Percentiles rank a stretch among this genome's conserved stretches.
phyloP scores from a whole-genome alignment of 2,113 vertebrate species.

The Cyanistes caeruleus region DNA sequence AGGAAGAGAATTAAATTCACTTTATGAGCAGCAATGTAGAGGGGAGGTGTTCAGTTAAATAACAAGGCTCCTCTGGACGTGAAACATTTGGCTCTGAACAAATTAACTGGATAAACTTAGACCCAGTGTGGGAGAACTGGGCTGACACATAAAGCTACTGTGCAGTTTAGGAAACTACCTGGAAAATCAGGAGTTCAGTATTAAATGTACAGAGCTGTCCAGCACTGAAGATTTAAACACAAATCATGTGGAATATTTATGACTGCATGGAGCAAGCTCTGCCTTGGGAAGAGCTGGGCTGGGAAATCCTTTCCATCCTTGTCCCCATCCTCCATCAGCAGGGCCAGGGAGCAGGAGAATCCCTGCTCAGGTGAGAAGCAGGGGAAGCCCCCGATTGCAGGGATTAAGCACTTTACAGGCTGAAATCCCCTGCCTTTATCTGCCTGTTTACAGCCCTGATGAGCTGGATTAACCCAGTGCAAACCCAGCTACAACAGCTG shows the following conservation, averaged over 20 bases:
- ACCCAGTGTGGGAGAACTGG: neutral
- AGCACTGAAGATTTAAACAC: neutral
- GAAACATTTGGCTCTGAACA: neutral
- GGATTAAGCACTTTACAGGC: neutral
- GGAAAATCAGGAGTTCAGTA: neutral
- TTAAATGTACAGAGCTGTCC: neutral
- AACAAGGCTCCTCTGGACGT: neutral
- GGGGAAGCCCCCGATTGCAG: neutral
- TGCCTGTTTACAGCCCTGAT: neutral
- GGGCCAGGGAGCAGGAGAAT: neutral
- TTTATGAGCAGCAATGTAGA: neutral
- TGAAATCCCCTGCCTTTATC: neutral
- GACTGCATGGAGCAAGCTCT: neutral
- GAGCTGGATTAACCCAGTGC: neutral
- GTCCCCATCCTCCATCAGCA: rapidly evolving
- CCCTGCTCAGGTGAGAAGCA: neutral
- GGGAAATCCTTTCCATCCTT: neutral
- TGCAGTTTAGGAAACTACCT: neutral
- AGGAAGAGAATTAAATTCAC: neutral
- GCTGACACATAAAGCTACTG: neutral
- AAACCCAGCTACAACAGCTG: constrained; percentile 20
- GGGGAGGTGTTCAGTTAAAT: neutral
- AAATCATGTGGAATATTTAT: neutral
- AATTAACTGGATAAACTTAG: neutral
- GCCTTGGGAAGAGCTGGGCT: neutral